These are phyloP conservation scores for Oreotragus oreotragus DNA, from an alignment of 2,113 vertebrate species.

Conservation along the genomic window DNA sequence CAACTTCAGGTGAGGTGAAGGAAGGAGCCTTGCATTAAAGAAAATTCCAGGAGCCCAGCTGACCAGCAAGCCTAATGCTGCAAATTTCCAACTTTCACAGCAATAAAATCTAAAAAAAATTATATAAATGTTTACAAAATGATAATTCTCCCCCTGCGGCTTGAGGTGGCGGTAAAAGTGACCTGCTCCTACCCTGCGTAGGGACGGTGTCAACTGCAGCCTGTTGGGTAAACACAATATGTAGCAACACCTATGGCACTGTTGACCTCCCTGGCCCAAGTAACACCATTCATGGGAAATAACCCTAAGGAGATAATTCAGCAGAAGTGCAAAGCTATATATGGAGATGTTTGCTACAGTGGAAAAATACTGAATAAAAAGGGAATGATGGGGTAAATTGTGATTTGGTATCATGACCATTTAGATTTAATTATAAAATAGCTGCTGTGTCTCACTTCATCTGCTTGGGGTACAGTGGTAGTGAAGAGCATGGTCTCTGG, in stretches of 20 bases:
- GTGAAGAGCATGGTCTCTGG: background rate
- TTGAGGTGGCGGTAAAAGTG: background rate
- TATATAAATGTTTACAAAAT: background rate
- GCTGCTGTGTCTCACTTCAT: background rate
- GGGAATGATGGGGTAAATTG: background rate
- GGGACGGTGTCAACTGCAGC: background rate
- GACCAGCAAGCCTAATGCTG: background rate
- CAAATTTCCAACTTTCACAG: background rate
- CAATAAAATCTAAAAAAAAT: background rate
- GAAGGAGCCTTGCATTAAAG: background rate
- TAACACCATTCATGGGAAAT: background rate
- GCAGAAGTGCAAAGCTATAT: background rate
- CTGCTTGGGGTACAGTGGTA: background rate
- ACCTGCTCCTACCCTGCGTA: rapidly evolving
- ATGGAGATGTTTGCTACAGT: background rate
- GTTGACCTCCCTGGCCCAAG: background rate
- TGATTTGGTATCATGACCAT: background rate
- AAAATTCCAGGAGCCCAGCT: background rate
- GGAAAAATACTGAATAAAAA: background rate
- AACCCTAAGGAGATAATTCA: background rate
- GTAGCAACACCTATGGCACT: background rate
- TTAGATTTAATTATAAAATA: background rate
- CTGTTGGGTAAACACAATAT: background rate
- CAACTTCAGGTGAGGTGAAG: background rate
- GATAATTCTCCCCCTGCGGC: background rate